phyloP scores from a whole-genome alignment of 2,888 invertebrate species.

The Hydropsyche betteni region DNA sequence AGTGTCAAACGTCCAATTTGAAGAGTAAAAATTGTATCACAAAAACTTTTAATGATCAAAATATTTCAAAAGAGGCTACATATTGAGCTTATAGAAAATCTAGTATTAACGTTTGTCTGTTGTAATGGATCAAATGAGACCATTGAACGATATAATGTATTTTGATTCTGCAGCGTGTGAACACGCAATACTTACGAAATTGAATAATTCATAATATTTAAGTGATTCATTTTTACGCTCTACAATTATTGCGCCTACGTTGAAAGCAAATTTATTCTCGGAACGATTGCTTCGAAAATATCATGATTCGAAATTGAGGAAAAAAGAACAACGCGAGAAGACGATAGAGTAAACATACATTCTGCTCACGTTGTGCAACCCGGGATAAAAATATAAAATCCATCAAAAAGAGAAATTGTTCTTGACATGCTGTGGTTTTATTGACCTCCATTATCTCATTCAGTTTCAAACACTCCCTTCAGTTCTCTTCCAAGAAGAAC shows the following conservation, averaged over 20 bases:
- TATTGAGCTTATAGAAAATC: too few species aligned
- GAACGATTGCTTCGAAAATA: too few species aligned
- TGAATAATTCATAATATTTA: neutral
- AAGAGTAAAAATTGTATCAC: too few species aligned
- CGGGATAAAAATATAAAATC: too few species aligned
- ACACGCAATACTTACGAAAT: neutral
- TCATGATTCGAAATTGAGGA: neutral
- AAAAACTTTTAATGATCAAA: too few species aligned
- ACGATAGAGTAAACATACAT: neutral
- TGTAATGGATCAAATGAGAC: neutral
- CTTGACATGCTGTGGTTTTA: constrained; percentile 50
- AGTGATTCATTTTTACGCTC: too few species aligned
- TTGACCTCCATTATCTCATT: constrained; percentile 45
- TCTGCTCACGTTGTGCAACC: constrained; percentile 14
- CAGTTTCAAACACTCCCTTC: constrained; percentile 31
- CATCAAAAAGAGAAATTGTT: constrained; percentile 47
- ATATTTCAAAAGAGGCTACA: too few species aligned
- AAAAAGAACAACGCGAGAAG: neutral
- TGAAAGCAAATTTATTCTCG: too few species aligned
- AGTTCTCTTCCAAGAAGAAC: constrained; percentile 12
- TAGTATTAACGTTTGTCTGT: too few species aligned
- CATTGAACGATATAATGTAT: neutral
- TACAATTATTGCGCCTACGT: too few species aligned
- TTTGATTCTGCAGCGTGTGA: neutral
- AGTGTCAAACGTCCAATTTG: too few species aligned